phyloP scores from a whole-genome alignment of 1,140 invertebrate genomes.

The Ostrea denselamellosa region DNA sequence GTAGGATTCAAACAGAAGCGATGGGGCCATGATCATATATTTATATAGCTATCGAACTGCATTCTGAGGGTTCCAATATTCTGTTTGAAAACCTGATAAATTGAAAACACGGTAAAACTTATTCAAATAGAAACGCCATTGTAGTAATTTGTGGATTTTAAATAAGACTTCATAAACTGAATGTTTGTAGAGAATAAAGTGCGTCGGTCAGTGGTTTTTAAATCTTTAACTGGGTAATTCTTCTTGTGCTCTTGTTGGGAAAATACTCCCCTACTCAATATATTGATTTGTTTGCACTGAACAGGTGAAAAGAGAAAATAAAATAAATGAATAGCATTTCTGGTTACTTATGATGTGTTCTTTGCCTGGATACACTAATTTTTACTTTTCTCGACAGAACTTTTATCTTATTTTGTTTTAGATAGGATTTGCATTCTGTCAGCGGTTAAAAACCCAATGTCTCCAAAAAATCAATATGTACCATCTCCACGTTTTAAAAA shows the following conservation, averaged over 20 bases:
- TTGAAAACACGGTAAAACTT: constrained; percentile 35
- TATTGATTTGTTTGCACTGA: neutral
- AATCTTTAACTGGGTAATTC: neutral
- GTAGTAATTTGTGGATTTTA: constrained; percentile 35
- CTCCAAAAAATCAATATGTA: too few species aligned
- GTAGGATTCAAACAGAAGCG: neutral
- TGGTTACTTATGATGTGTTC: too few species aligned
- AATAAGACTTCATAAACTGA: constrained; percentile 29
- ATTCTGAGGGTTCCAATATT: too few species aligned
- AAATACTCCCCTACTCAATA: neutral
- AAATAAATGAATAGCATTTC: neutral
- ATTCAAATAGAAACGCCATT: constrained; percentile 28
- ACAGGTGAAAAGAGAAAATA: neutral
- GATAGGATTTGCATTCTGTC: too few species aligned
- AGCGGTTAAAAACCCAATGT: too few species aligned
- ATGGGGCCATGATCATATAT: neutral
- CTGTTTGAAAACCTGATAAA: constrained; percentile 32
- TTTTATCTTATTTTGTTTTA: too few species aligned
- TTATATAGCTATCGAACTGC: neutral
- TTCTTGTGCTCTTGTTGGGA: neutral
- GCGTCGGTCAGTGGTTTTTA: constrained; percentile 14
- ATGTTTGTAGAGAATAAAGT: constrained; percentile 22
- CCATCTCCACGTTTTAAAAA: neutral
- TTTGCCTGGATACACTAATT: too few species aligned
- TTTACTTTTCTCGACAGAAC: too few species aligned